Percentiles rank a stretch among this genome's conserved stretches.
Conservation (phyloP, 2,888 invertebrate species). For the Diloba caeruleocephala region DNA sequence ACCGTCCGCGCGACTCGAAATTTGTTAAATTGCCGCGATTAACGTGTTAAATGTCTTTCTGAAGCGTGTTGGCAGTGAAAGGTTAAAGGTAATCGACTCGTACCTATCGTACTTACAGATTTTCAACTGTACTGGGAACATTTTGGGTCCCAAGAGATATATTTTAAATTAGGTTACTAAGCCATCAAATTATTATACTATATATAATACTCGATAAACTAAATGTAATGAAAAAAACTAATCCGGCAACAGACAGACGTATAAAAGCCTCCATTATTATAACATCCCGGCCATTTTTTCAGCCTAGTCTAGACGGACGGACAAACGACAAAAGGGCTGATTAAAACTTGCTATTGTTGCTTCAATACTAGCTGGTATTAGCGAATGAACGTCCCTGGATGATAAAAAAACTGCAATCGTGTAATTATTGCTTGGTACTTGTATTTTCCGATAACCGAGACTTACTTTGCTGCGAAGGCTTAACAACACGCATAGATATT, state of each 20-base stretch:
- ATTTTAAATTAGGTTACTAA: conserved; percentile 1
- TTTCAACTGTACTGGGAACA: conserved; percentile 1
- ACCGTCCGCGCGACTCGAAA: conserved; percentile 76
- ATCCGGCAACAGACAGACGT: conserved; percentile 9
- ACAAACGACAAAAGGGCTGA: conserved; percentile 82
- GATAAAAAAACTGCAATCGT: conserved; percentile 53
- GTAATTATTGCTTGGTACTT: conserved; percentile 45
- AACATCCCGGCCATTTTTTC: conserved; percentile 73
- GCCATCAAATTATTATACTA: background rate
- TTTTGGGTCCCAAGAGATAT: background rate
- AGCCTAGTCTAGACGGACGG: conserved; percentile 77
- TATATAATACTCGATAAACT: background rate
- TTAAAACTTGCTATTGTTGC: conserved; percentile 84
- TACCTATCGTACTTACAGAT: conserved; percentile 31
- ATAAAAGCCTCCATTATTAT: conserved; percentile 67
- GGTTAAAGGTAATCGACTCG: conserved; percentile 58
- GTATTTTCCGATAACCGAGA: conserved; percentile 27
- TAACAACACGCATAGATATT: conserved; percentile 25
- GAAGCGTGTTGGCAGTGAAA: conserved; percentile 68
- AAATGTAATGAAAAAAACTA: conserved; percentile 1
- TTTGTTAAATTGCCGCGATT: conserved; percentile 86
- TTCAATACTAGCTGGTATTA: conserved; percentile 59
- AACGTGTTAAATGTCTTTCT: conserved; percentile 85
- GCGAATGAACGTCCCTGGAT: conserved; percentile 51
- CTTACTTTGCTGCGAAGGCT: conserved; percentile 35